Conservation (phyloP, 2,888 invertebrate genomes). For the Anticlea derivata region DNA sequence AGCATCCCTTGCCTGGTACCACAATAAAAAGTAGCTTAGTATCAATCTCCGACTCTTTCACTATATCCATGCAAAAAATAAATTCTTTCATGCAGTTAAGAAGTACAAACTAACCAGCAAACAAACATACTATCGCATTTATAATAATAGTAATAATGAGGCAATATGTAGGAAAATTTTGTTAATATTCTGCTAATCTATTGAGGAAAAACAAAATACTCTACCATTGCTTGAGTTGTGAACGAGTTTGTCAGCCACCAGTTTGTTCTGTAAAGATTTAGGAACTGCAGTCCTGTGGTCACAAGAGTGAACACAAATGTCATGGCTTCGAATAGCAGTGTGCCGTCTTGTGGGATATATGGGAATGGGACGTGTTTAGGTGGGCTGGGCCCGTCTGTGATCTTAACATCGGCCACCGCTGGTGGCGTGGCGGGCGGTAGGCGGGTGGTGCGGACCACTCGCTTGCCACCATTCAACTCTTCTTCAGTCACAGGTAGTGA, state of each 20-base stretch:
- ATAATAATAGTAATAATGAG: no score
- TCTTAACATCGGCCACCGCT: constrained; percentile 50
- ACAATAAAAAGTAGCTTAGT: no score
- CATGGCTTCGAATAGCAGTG: constrained; percentile 92
- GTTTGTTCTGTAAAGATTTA: constrained; percentile 96
- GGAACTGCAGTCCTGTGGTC: constrained; percentile 93
- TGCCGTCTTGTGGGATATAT: constrained; percentile 89
- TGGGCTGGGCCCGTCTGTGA: constrained; percentile 74
- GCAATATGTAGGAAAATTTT: no score
- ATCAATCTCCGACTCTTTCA: no score
- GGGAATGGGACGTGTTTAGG: constrained; percentile 94
- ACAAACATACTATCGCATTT: no score
- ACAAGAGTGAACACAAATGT: constrained; percentile 92
- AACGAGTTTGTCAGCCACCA: constrained; percentile 99
- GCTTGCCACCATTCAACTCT: constrained; percentile 64
- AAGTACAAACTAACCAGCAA: no score
- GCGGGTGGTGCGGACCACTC: constrained; percentile 53
- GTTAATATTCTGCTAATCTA: no score
- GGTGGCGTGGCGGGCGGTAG: constrained; percentile 46
- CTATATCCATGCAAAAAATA: no score
- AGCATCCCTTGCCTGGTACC: no score
- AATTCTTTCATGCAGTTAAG: no score
- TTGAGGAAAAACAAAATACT: constrained; percentile 3
- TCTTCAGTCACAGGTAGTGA: constrained; percentile 57
- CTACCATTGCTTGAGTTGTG: constrained; percentile 93